A percentile compares a stretch with the other conserved stretches of the same genome.
These are phyloP conservation scores for Phaonia tiefii DNA, from an alignment of 2,888 invertebrate genomes.

Conservation along the genomic window DNA sequence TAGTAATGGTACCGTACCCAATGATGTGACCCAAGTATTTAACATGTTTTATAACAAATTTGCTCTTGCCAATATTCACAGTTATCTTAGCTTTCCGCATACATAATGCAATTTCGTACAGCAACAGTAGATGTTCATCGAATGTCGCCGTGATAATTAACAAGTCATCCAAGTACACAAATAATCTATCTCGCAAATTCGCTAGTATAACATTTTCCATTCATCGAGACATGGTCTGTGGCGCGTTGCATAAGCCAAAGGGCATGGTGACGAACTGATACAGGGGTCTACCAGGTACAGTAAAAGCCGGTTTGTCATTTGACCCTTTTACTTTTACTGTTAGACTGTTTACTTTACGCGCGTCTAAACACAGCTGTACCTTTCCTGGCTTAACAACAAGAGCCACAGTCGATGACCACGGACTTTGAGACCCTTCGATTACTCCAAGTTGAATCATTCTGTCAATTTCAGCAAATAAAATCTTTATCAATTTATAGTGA, in stretches of 20 bases:
- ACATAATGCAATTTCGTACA: background rate
- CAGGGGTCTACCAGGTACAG: background rate
- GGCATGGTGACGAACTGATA: background rate
- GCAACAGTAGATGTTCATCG: background rate
- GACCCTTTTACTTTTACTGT: slow-evolving; percentile 18
- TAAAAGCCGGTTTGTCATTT: background rate
- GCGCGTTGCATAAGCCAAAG: background rate
- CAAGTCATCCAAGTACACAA: slow-evolving; percentile 19
- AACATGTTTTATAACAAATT: background rate
- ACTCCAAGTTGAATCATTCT: slow-evolving; percentile 33
- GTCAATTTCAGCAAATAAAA: slow-evolving; percentile 31
- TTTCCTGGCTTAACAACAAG: slow-evolving; percentile 41
- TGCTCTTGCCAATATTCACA: background rate
- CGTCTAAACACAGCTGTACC: slow-evolving; percentile 39
- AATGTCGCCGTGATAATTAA: background rate
- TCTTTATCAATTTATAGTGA: slow-evolving; percentile 29
- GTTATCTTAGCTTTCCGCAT: background rate
- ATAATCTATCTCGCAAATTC: slow-evolving; percentile 4
- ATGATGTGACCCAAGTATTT: background rate
- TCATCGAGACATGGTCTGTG: background rate
- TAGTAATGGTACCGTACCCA: background rate
- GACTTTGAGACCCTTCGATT: slow-evolving; percentile 46
- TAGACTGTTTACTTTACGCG: slow-evolving; percentile 32
- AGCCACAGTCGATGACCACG: slow-evolving; percentile 33
- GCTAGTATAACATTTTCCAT: slow-evolving; percentile 40